Evolutionary conservation across 2,888 invertebrate genomes (phyloP).

Genomic region (Apamea epomidion): DNA sequence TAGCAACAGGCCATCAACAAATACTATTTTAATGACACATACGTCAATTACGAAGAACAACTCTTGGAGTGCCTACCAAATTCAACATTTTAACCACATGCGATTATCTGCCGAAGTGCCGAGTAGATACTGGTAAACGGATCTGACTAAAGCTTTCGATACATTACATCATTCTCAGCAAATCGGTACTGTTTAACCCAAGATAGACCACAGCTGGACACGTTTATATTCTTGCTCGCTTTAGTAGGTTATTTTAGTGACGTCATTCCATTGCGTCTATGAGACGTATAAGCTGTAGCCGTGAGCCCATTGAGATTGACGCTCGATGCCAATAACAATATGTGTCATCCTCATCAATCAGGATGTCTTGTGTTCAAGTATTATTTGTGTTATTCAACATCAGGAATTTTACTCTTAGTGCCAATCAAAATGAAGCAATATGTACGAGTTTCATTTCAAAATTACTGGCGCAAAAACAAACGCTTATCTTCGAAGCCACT

Average conservation of each 20-base stretch:
- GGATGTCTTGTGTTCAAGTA: background rate
- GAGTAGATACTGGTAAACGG: background rate
- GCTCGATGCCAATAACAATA: conserved; percentile 41
- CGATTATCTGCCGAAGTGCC: background rate
- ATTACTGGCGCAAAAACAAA: background rate
- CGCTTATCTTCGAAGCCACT: conserved; percentile 3
- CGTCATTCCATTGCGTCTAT: conserved; percentile 33
- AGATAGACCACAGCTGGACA: background rate
- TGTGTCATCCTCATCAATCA: conserved; percentile 50
- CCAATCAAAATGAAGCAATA: background rate
- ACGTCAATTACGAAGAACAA: conserved; percentile 5
- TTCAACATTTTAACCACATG: background rate
- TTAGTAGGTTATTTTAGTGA: conserved; percentile 23
- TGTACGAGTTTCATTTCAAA: background rate
- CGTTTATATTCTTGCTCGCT: conserved; percentile 1
- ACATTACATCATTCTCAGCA: conserved; percentile 8
- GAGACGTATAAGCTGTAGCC: conserved; percentile 5
- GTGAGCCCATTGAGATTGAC: conserved; percentile 38
- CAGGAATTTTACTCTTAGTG: background rate
- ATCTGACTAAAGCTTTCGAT: conserved; percentile 27
- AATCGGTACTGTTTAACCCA: background rate
- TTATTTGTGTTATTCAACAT: conserved; percentile 15
- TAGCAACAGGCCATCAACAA: conserved; percentile 12
- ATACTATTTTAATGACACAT: background rate
- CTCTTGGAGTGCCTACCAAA: background rate